A percentile compares a stretch with the other conserved stretches of the same genome.
phyloP scores from a whole-genome alignment of 1,140 invertebrate species.

The Harpegnathos saltator region DNA sequence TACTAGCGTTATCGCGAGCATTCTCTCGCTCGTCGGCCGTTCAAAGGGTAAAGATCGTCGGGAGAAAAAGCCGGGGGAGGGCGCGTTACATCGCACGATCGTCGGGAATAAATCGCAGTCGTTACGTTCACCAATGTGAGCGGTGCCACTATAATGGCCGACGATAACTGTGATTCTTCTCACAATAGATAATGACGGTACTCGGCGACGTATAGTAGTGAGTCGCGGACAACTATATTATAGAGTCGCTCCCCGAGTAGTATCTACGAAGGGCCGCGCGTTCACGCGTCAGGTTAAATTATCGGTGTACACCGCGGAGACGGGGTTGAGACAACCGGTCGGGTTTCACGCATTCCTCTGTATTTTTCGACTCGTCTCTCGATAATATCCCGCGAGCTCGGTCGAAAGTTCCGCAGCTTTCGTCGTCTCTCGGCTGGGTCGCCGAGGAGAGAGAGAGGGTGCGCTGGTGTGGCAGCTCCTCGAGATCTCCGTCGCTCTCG shows the following conservation, averaged over 20 bases:
- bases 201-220: too few relatives aligned
- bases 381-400: conserved; percentile 12
- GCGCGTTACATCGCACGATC: too few relatives aligned
- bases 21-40: background rate
- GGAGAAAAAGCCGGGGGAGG: background rate
- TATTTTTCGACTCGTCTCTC: conserved; percentile 25
- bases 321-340: too few relatives aligned
- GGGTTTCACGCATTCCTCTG: conserved; percentile 6
- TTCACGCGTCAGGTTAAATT: background rate
- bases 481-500: conserved; percentile 34
- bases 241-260: too few relatives aligned
- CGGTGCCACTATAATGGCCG: background rate
- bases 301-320: too few relatives aligned
- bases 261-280: too few relatives aligned
- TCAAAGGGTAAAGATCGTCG: background rate
- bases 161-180: background rate
- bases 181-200: too few relatives aligned
- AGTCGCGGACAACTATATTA: too few relatives aligned
- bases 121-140: too few relatives aligned
- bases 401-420: background rate
- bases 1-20: background rate
- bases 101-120: background rate
- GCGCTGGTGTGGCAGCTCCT: background rate
- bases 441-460: background rate
- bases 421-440: background rate